Evolutionary conservation across 2,113 vertebrate genomes (phyloP).

Genomic region (Osmerus mordax): DNA sequence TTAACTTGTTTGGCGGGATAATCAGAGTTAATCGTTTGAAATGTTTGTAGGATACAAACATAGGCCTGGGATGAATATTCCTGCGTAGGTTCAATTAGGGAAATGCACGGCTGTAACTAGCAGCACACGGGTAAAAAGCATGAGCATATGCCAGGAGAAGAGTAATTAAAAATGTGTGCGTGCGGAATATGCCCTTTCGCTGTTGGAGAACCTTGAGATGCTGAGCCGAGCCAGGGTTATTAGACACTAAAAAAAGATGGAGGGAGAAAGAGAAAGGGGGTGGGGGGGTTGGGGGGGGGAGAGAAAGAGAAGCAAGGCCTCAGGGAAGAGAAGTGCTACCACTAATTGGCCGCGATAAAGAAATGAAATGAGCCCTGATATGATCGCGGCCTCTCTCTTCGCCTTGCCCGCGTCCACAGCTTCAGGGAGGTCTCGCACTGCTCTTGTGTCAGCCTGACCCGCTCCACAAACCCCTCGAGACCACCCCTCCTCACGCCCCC

Average conservation of each 20-base stretch:
- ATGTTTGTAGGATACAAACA: no score
- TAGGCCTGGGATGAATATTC: no score
- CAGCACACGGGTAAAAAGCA: conserved; percentile 19
- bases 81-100: conserved; percentile 25
- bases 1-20: no score
- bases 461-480: background rate
- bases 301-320: conserved; percentile 27
- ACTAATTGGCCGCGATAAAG: conserved; percentile 70
- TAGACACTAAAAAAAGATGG: conserved; percentile 26
- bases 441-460: background rate
- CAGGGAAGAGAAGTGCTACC: conserved; percentile 48
- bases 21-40: no score
- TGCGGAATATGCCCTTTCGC: conserved; percentile 31
- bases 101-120: conserved; percentile 31
- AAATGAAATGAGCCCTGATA: conserved; percentile 61
- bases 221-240: conserved; percentile 50
- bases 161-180: conserved; percentile 32
- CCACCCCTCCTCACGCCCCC: background rate
- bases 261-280: conserved; percentile 3
- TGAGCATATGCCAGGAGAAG: background rate
- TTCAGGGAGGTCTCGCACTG: background rate
- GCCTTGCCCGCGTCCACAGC: background rate
- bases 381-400: conserved; percentile 43
- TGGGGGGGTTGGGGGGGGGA: conserved; percentile 5
- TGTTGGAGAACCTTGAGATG: conserved; percentile 33